Conservation (phyloP, 2,113 vertebrate genomes). For the Heterotis niloticus region DNA sequence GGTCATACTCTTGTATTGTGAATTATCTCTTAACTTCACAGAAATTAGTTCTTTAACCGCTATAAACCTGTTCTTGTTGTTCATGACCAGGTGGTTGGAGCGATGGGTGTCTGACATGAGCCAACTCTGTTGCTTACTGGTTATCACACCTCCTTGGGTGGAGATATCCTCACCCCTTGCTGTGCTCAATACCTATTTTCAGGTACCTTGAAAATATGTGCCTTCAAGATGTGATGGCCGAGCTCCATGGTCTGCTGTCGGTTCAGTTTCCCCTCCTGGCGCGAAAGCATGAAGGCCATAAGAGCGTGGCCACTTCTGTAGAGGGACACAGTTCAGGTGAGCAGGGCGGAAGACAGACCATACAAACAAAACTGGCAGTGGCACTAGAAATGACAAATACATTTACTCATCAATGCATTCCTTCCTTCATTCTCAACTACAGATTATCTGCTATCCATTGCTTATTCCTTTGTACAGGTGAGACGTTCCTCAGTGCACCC, state of each 20-base stretch:
- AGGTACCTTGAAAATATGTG: constrained; percentile 96
- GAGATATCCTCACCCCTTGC: neutral
- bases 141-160: neutral
- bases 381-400: neutral
- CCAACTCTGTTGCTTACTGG: neutral
- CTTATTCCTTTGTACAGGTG: neutral
- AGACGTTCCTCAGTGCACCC: neutral
- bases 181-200: neutral
- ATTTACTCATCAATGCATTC: neutral
- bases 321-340: neutral
- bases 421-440: neutral
- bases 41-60: no score
- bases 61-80: no score
- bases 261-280: constrained; percentile 93
- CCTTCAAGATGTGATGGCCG: constrained; percentile 96
- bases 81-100: no score
- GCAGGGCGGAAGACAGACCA: neutral
- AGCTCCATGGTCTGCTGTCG: constrained; percentile 98
- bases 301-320: constrained; percentile 90
- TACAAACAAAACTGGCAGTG: neutral
- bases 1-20: neutral
- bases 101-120: neutral
- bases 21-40: no score
- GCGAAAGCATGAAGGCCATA: constrained; percentile 95
- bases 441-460: no score